phyloP scores from a whole-genome alignment of 2,113 vertebrate genomes.

The Hiodon alosoides region DNA sequence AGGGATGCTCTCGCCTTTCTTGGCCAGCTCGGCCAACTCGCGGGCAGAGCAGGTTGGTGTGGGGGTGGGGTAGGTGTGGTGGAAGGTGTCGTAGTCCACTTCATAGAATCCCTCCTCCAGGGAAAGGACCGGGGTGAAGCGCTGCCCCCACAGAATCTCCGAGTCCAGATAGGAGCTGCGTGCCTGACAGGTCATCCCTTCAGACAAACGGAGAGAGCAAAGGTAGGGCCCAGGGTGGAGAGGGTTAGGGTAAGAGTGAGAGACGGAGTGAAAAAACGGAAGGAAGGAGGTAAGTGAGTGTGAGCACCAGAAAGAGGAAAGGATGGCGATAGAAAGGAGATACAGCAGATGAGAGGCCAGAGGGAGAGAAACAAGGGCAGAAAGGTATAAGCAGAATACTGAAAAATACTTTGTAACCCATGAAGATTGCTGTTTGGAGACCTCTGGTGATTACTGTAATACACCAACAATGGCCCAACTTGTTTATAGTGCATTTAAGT shows the following conservation, averaged over 20 bases:
- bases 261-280: too few relatives aligned
- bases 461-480: too few relatives aligned
- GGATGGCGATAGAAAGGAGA: background rate
- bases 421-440: too few relatives aligned
- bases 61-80: slow-evolving; percentile 72
- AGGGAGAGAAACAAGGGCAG: background rate
- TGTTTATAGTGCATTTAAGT: too few relatives aligned
- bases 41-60: slow-evolving; percentile 70
- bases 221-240: background rate
- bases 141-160: slow-evolving; percentile 76
- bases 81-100: slow-evolving; percentile 77
- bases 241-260: background rate
- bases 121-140: slow-evolving; percentile 71
- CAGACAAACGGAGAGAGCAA: background rate
- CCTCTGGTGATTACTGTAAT: too few relatives aligned
- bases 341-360: background rate
- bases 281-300: background rate
- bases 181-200: slow-evolving; percentile 78
- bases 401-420: too few relatives aligned
- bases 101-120: slow-evolving; percentile 75
- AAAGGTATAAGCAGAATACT: too few relatives aligned
- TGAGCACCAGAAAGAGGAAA: background rate
- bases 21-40: slow-evolving; percentile 57
- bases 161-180: slow-evolving; percentile 74
- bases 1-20: slow-evolving; percentile 43